Base-by-base conservation (phyloP, 1,140 invertebrate species). In the Drosophila cardini region DNA sequence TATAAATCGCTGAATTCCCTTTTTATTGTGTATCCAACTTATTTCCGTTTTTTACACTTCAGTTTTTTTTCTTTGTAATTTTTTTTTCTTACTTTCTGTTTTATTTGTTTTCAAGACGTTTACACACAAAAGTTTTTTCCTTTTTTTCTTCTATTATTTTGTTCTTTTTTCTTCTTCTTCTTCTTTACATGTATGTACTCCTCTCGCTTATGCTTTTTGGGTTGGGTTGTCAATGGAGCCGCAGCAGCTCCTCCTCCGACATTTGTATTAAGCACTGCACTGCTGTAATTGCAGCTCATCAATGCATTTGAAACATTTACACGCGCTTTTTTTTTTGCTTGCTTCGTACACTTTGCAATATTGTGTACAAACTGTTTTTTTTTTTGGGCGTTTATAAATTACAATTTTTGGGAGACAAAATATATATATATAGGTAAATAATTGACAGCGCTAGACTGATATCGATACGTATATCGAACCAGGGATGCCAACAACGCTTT, bases 141-240 rank as follows among this genome's bases (percentile, higher is more conserved):
- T 21, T 26, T 10, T 10, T 36, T 50, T 58, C 16, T 56, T 46
- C 0, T 50, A 42, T 58, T 56, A 48, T 21, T 64, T 64, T 60
- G 68, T 73, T 21, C 52, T 53, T 58, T 72, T 15, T 18, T 32
- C n/a, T 26, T 30, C 18, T 46, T 68, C 43, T 53, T 63, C 42
- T 50, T 52, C 18, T 72, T 58, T 72, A 48, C 61, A 57, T 72
- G 62, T 73, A 55, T 64, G 34, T 55, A 52, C 61, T 55, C 50
- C 40, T 65, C 68, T 71, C 56, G 73, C 69, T 67, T 72, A 57
- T 70, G 63, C 69, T 77, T 89, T 90, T 80, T 84, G 84, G 82
- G 82, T 72, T 86, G 83, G 82, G 82, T 86, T 76, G 78, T 84
- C 73, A 77, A 72, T 76, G 76, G 65, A 74, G 80, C 50, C 65